Conservation (phyloP, 2,797 vertebrate species). For the Cetoscarus ocellatus region DNA sequence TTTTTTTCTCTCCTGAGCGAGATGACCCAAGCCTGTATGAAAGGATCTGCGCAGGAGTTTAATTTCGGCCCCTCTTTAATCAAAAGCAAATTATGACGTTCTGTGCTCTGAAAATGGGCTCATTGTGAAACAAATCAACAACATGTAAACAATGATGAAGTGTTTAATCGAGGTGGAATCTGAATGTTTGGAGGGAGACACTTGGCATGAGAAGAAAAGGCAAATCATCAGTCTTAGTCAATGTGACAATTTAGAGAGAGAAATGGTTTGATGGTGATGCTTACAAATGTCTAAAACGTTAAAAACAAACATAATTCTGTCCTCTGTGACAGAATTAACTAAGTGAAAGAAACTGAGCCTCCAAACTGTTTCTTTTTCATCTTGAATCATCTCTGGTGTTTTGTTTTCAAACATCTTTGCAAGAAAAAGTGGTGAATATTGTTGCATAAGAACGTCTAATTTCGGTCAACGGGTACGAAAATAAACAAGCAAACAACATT, state of each 20-base stretch:
- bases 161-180: conserved; percentile 50
- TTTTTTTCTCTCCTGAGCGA: not conserved
- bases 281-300: not conserved
- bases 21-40: conserved; percentile 44
- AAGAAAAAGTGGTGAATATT: not conserved
- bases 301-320: not conserved
- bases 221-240: conserved; percentile 7
- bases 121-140: conserved; percentile 57
- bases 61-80: conserved; percentile 71
- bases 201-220: not conserved
- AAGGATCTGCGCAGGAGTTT: conserved; percentile 55
- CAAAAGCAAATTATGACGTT: conserved; percentile 81
- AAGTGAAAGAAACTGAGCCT: not conserved
- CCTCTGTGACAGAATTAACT: conserved; percentile 1
- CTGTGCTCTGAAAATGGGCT: conserved; percentile 63
- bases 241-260: not conserved
- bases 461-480: conserved; percentile 27
- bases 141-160: conserved; percentile 63
- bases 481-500: conserved; percentile 42
- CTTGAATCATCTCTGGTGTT: not conserved
- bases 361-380: not conserved
- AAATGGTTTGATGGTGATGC: not conserved
- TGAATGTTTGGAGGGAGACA: not conserved
- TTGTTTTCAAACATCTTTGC: conserved; percentile 26
- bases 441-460: conserved; percentile 13